Conservation (phyloP, 2,888 invertebrate species). For the Ectemnius cavifrons region DNA sequence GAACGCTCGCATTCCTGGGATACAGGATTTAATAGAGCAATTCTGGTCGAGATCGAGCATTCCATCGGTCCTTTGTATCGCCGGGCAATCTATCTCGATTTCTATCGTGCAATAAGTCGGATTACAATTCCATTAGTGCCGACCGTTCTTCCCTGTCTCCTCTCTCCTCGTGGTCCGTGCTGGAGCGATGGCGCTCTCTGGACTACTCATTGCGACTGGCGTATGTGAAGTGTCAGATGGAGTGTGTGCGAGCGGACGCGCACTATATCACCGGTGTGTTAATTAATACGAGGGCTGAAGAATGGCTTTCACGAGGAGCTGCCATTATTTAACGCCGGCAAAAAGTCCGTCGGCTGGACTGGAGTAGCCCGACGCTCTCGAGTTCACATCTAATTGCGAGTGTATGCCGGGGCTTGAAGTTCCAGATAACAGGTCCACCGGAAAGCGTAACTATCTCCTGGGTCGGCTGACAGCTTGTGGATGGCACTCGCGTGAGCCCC, state of each 20-base stretch:
- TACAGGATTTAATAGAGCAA: slow-evolving; percentile 1
- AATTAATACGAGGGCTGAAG: not conserved
- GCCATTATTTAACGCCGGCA: not conserved
- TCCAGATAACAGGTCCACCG: slow-evolving; percentile 19
- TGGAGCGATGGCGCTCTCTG: too few species aligned
- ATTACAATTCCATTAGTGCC: not conserved
- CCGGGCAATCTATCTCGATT: not conserved
- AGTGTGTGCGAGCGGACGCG: too few species aligned
- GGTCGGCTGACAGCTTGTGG: slow-evolving; percentile 38
- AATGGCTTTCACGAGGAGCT: not conserved
- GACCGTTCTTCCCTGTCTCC: slow-evolving; percentile 4
- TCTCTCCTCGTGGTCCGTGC: not conserved
- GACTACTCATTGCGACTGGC: too few species aligned
- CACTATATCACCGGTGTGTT: slow-evolving; percentile 1
- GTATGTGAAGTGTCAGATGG: too few species aligned
- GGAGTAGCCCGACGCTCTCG: not conserved
- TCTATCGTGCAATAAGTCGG: slow-evolving; percentile 4
- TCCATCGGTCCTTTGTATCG: not conserved
- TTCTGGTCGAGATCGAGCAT: not conserved
- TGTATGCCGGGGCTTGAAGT: not conserved
- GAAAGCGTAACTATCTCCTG: slow-evolving; percentile 35
- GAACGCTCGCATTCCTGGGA: not conserved
- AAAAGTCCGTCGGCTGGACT: slow-evolving; percentile 16
- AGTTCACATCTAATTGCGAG: slow-evolving; percentile 32
- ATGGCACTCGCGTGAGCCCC: slow-evolving; percentile 38